phyloP scores from a whole-genome alignment of 2,888 invertebrate species.

The Andrena minutula region DNA sequence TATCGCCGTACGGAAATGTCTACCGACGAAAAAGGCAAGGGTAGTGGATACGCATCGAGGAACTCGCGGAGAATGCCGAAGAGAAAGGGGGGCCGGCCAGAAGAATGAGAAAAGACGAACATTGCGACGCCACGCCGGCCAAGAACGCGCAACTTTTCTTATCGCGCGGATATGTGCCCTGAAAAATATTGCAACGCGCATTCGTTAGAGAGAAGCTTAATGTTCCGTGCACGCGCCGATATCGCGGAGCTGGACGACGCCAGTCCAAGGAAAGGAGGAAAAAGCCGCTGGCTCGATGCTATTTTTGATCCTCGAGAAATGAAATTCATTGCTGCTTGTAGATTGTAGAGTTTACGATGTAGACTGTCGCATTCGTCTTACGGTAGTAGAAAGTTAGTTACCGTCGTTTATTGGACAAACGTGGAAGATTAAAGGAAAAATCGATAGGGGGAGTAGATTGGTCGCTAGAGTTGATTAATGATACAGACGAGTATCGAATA shows the following conservation, averaged over 20 bases:
- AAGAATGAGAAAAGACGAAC: constrained; percentile 32
- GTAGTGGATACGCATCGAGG: not conserved
- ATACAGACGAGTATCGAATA: not conserved
- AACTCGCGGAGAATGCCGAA: constrained; percentile 3
- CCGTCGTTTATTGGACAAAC: constrained; percentile 16
- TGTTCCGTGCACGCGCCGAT: constrained; percentile 62
- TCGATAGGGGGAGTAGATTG: constrained; percentile 25
- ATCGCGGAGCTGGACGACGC: constrained; percentile 56
- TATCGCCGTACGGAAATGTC: not conserved
- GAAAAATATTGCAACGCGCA: constrained; percentile 66
- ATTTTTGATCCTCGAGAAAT: constrained; percentile 50
- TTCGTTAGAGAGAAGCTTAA: constrained; percentile 63
- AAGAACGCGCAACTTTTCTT: constrained; percentile 67
- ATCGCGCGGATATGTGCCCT: constrained; percentile 51
- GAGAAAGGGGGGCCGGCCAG: not conserved
- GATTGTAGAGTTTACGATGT: not conserved
- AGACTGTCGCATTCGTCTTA: constrained; percentile 18
- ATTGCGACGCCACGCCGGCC: constrained; percentile 33
- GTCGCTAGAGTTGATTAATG: constrained; percentile 10
- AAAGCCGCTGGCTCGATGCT: constrained; percentile 44
- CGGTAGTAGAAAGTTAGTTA: constrained; percentile 36
- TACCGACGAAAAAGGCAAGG: not conserved
- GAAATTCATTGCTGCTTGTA: constrained; percentile 47
- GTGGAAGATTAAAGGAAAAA: constrained; percentile 17
- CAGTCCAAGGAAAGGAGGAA: constrained; percentile 11